Conservation (phyloP, 2,888 invertebrate species). For the Julus scanicus region DNA sequence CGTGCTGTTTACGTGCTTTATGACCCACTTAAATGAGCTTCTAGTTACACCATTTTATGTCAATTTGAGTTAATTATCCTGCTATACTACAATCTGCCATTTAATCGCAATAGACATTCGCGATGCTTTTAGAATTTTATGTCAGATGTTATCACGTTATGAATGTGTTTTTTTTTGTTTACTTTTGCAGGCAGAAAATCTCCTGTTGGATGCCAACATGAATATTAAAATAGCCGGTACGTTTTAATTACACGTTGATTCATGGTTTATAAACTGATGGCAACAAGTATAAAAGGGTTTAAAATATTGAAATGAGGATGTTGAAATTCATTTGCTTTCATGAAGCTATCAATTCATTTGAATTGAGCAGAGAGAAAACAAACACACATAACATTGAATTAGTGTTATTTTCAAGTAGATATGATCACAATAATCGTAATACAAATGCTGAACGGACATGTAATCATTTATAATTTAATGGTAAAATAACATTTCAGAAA, state of each 20-base stretch:
- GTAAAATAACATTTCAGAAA: too few relatives aligned
- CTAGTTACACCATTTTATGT: not conserved
- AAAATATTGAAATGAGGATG: too few relatives aligned
- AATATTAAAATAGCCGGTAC: conserved; percentile 88
- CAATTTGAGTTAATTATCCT: not conserved
- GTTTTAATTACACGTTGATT: not conserved
- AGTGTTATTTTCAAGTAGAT: too few relatives aligned
- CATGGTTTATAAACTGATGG: not conserved
- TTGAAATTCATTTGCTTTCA: too few relatives aligned
- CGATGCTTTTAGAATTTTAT: not conserved
- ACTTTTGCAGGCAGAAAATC: conserved; percentile 85
- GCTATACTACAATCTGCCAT: not conserved
- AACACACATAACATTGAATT: too few relatives aligned
- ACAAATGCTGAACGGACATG: too few relatives aligned
- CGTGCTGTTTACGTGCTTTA: not conserved
- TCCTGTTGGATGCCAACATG: conserved; percentile 90
- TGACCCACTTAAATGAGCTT: not conserved
- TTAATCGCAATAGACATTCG: not conserved
- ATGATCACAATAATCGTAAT: too few relatives aligned
- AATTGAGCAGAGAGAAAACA: too few relatives aligned
- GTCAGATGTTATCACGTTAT: not conserved
- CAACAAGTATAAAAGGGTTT: not conserved
- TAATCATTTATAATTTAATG: too few relatives aligned
- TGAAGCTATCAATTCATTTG: too few relatives aligned
- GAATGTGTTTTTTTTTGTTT: not conserved